phyloP scores from a whole-genome alignment of 2,888 invertebrate species.

The Hydropsyche betteni region DNA sequence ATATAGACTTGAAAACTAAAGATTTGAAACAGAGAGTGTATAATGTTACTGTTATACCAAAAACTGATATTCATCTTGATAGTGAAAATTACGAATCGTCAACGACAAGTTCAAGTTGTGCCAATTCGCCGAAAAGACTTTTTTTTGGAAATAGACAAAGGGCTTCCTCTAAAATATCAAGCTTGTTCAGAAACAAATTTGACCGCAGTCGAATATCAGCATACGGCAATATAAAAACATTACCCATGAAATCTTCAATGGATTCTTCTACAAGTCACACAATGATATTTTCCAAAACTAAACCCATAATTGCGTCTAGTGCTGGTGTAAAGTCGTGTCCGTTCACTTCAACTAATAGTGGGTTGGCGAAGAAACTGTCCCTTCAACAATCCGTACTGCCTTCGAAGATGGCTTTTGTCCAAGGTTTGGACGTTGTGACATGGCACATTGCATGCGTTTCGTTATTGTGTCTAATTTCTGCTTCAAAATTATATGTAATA shows the following conservation, averaged over 20 bases:
- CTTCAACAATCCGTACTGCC: conserved; percentile 63
- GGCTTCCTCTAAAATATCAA: conserved; percentile 52
- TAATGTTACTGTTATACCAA: conserved; percentile 66
- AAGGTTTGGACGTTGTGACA: conserved; percentile 57
- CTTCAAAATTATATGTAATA: too few relatives aligned
- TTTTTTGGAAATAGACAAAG: conserved; percentile 61
- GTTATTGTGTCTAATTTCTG: not conserved
- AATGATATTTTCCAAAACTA: conserved; percentile 15
- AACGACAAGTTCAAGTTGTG: conserved; percentile 71
- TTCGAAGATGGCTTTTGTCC: conserved; percentile 64
- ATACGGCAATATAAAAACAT: conserved; percentile 26
- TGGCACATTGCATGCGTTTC: conserved; percentile 27
- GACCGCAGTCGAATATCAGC: conserved; percentile 47
- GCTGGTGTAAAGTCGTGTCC: not conserved
- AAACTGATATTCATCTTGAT: conserved; percentile 67
- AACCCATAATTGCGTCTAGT: conserved; percentile 40
- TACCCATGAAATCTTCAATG: not conserved
- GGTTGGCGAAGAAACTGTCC: conserved; percentile 65
- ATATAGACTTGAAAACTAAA: conserved; percentile 40
- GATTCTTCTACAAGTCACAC: not conserved
- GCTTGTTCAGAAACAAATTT: conserved; percentile 49
- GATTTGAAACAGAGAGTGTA: conserved; percentile 62
- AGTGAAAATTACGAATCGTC: conserved; percentile 72
- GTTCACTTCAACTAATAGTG: conserved; percentile 53
- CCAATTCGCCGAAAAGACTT: conserved; percentile 71